These are phyloP conservation scores for Pocillopora grandis DNA, from an alignment of 92 coral and sea anemone genomes.

Conservation along the genomic window DNA sequence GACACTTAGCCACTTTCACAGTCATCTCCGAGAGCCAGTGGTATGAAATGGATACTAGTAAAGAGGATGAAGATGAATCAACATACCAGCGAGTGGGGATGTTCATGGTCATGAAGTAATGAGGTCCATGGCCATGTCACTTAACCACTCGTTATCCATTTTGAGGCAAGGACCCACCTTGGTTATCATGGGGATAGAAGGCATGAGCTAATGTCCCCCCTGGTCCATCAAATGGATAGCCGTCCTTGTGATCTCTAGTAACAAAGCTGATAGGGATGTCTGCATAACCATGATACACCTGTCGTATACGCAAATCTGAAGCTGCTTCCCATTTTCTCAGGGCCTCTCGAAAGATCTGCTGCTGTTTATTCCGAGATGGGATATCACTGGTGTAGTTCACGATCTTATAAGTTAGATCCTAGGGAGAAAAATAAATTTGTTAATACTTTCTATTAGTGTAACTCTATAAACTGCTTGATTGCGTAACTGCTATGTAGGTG, in stretches of 20 bases:
- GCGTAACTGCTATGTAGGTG: no score
- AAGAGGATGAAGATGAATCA: no score
- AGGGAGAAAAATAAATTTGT: background rate
- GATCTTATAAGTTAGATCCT: slow-evolving; percentile 36
- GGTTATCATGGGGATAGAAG: slow-evolving; percentile 69
- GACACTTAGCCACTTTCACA: no score
- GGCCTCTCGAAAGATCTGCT: slow-evolving; percentile 54
- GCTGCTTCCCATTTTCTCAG: slow-evolving; percentile 61
- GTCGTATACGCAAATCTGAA: slow-evolving; percentile 46
- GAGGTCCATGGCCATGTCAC: no score
- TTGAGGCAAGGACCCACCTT: slow-evolving; percentile 36
- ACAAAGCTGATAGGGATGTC: slow-evolving; percentile 70
- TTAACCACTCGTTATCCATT: no score
- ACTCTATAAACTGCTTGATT: no score
- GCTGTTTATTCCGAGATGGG: slow-evolving; percentile 29
- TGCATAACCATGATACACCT: slow-evolving; percentile 45
- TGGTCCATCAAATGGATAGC: slow-evolving; percentile 68
- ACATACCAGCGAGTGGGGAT: no score
- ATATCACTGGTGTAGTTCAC: slow-evolving; percentile 50
- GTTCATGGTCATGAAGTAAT: no score
- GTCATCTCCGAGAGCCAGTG: no score
- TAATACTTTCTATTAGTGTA: no score
- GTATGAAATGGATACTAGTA: no score
- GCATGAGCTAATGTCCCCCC: slow-evolving; percentile 89
- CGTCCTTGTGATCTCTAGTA: slow-evolving; percentile 57